Conservation (phyloP, 1,140 invertebrate species). For the Polyergus mexicanus region DNA sequence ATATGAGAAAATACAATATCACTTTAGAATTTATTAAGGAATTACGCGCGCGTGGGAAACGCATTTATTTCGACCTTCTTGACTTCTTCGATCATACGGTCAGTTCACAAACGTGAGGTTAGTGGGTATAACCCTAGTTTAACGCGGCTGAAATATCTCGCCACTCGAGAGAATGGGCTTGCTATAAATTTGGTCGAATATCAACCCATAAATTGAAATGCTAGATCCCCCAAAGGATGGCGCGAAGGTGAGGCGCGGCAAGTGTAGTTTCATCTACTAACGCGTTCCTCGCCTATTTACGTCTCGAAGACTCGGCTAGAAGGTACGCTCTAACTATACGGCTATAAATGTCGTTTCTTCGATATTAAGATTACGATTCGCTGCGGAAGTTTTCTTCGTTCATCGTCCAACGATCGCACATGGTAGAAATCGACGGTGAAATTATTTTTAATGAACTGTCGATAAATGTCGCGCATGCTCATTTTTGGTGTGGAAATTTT, state of each 20-base stretch:
- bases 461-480: background rate
- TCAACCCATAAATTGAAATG: slow-evolving; percentile 81
- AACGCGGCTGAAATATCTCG: slow-evolving; percentile 60
- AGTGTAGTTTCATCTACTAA: slow-evolving; percentile 19
- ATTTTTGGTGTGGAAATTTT: slow-evolving; percentile 10
- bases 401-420: slow-evolving; percentile 23
- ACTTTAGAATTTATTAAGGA: background rate
- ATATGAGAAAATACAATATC: background rate
- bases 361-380: slow-evolving; percentile 1
- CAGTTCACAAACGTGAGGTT: background rate
- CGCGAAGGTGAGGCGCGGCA: background rate
- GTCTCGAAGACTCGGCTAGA: background rate
- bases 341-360: slow-evolving; percentile 35
- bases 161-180: slow-evolving; percentile 46
- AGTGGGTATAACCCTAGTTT: background rate
- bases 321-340: background rate
- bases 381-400: slow-evolving; percentile 42
- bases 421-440: background rate
- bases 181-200: slow-evolving; percentile 79
- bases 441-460: slow-evolving; percentile 35
- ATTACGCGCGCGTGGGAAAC: background rate
- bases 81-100: background rate
- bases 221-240: slow-evolving; percentile 38
- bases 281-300: background rate
- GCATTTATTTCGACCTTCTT: background rate